Base-by-base conservation (phyloP, 2,113 vertebrate species). In the Menura novaehollandiae region DNA sequence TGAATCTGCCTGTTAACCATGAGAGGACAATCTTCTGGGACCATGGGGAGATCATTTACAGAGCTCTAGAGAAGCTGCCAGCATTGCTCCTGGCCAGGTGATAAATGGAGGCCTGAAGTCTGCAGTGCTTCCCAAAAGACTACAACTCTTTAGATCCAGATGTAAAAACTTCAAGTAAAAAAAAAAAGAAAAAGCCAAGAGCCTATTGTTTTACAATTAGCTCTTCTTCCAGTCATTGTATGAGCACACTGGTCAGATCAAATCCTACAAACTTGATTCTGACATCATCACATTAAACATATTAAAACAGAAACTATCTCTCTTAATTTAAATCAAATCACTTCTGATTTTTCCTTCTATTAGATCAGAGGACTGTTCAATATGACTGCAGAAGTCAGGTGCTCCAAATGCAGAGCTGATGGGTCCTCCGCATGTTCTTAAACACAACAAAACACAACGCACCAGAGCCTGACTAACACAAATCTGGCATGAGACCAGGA, bases 401-500 rank as follows among this genome's bases (percentile, higher is more conserved):
- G 39, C 37, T 77, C 52, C 53, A 41, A 88, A 37, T 39, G 10
- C n/a, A 21, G n/a, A 28, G 39, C 58, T 95, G 56, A 88, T 59
- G 28, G 63, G 59, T 88, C 72, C 56, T 74, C 5, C 47, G 66
- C 68, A 74, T 2, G 0, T 55, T 74, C 35, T 77, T 58, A 49
- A 75, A 86, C 24, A 64, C 59, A 88, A 64, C 27, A 89, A 88
- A 93, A 75, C 21, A 77, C n/a, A 93, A 67, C 55, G 81, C 79
- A 47, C 23, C 35, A 89, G 55, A 80, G 79, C n/a, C 88, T 92
- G 73, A 52, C 75, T 90, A 92, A 84, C 60, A 35, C 11, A 26
- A 78, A 81, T 41, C 72, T 92, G 95, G 76, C 85, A 78, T 10
- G n/a, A 95, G 76, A 95, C 52, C 83, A 92, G 85, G 44, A 78